Evolutionary conservation across 2,888 invertebrate species (phyloP).

Genomic region (Drosophila pullipes): DNA sequence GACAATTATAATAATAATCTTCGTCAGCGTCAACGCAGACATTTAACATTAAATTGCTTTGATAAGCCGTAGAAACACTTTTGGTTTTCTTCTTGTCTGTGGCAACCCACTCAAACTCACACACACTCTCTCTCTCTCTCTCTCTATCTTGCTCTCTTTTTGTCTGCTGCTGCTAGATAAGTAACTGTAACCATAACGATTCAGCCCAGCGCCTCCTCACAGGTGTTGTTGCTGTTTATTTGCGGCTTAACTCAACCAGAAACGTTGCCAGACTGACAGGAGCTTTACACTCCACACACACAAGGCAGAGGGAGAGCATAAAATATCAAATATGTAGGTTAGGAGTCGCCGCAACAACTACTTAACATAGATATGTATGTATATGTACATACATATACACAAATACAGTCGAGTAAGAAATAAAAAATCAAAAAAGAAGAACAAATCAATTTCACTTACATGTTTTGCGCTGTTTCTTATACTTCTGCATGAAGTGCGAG

Average conservation of each 20-base stretch:
- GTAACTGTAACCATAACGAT: constrained; percentile 54
- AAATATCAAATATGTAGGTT: constrained; percentile 54
- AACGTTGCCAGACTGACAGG: constrained; percentile 47
- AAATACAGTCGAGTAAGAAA: constrained; percentile 6
- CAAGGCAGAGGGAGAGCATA: constrained; percentile 11
- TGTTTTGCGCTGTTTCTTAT: constrained; percentile 70
- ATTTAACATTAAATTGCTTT: constrained; percentile 48
- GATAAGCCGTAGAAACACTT: constrained; percentile 52
- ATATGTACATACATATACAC: constrained; percentile 1
- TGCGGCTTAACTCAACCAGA: constrained; percentile 41
- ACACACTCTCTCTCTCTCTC: not conserved
- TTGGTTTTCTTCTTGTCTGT: constrained; percentile 2
- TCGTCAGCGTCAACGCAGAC: constrained; percentile 43
- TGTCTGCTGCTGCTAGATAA: constrained; percentile 28
- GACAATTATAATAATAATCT: constrained; percentile 66
- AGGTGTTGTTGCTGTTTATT: constrained; percentile 30
- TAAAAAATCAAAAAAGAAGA: constrained; percentile 66
- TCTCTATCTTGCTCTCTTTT: not conserved
- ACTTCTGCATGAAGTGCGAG: constrained; percentile 68
- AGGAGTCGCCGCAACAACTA: constrained; percentile 39
- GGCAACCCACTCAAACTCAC: constrained; percentile 3
- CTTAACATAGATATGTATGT: constrained; percentile 8
- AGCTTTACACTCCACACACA: constrained; percentile 24
- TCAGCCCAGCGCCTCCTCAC: constrained; percentile 26
- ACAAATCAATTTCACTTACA: constrained; percentile 78